phyloP scores from a whole-genome alignment of 2,113 vertebrate genomes.

The Grammomys surdaster region DNA sequence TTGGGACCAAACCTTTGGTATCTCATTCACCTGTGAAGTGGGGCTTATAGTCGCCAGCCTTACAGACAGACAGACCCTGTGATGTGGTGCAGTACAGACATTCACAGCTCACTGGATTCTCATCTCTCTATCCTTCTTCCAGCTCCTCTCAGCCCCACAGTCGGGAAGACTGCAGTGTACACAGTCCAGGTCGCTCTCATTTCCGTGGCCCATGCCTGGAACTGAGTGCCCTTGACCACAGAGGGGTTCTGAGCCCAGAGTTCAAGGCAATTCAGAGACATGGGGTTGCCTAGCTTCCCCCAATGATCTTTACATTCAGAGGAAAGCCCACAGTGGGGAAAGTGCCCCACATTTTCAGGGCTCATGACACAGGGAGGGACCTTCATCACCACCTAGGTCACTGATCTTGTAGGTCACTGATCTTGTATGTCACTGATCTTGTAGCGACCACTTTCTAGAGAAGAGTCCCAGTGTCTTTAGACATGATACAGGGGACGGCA shows the following conservation, averaged over 20 bases:
- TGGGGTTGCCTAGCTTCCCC: too few species aligned
- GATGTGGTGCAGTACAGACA: background rate
- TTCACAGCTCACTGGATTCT: background rate
- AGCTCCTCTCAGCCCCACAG: background rate
- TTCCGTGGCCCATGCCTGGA: background rate
- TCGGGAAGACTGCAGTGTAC: background rate
- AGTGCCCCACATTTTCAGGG: background rate
- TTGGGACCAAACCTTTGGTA: background rate
- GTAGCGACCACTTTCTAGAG: too few species aligned
- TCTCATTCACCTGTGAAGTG: background rate
- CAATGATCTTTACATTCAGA: background rate
- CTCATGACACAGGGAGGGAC: background rate
- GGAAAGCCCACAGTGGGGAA: background rate
- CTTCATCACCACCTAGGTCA: fast-evolving
- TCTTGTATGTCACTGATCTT: too few species aligned
- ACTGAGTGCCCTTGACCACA: background rate
- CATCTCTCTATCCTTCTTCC: background rate
- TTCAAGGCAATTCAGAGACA: background rate
- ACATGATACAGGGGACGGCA: background rate
- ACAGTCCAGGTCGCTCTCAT: background rate
- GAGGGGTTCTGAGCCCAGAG: background rate
- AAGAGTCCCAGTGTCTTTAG: background rate
- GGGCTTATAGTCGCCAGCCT: background rate
- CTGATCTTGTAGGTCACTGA: background rate
- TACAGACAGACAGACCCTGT: background rate